Evolutionary conservation across 2,113 vertebrate species (phyloP).

Genomic region (Setophaga petechia): DNA sequence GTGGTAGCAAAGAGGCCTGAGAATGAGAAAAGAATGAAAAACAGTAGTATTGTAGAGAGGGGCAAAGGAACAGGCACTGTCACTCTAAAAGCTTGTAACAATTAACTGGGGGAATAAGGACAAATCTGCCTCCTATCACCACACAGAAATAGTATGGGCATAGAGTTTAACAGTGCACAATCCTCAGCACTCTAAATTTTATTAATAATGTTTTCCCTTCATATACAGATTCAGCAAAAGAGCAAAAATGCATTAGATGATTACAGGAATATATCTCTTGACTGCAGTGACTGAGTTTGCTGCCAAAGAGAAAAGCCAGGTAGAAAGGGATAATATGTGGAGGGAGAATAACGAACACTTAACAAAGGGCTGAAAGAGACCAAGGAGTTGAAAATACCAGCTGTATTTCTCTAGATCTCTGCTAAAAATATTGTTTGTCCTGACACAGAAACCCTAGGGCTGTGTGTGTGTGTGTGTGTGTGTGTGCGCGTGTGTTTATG

Average conservation of each 20-base stretch:
- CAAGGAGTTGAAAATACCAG: not conserved
- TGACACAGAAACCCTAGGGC: not conserved
- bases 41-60: not conserved
- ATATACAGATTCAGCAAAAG: not conserved
- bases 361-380: not conserved
- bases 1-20: not conserved
- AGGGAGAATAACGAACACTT: not conserved
- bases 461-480: not conserved
- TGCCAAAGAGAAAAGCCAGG: not conserved
- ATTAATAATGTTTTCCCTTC: not conserved
- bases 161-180: not conserved
- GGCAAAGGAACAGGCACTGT: not conserved
- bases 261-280: not conserved
- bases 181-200: not conserved
- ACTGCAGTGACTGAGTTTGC: not conserved
- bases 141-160: not conserved
- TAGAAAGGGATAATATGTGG: not conserved
- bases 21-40: conserved; percentile 3
- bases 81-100: not conserved
- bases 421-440: conserved; percentile 7
- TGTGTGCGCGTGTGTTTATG: not conserved
- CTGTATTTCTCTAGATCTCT: conserved; percentile 8
- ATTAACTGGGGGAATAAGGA: not conserved
- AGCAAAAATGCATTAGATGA: not conserved
- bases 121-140: not conserved